Conservation (phyloP, 1,140 invertebrate species). For the Tetramorium parvispinum region DNA sequence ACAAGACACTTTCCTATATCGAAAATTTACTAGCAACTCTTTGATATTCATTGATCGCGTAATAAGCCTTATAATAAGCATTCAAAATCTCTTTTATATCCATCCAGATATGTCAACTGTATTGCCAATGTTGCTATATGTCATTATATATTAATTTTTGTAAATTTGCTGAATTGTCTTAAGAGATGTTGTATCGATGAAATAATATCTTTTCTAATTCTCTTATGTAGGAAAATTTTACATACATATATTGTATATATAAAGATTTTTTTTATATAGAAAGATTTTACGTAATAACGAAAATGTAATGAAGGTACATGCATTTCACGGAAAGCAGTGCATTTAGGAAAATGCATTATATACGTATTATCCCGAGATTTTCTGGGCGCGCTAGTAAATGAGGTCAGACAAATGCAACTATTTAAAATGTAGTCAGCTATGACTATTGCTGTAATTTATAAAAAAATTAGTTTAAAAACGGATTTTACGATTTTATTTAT, state of each 20-base stretch:
- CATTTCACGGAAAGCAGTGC: neutral
- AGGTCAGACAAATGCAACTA: slow-evolving; percentile 18
- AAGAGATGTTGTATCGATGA: neutral
- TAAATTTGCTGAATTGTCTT: neutral
- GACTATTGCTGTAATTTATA: slow-evolving; percentile 4
- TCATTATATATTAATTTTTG: neutral
- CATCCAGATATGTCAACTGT: neutral
- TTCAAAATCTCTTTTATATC: slow-evolving; percentile 26
- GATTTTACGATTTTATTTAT: neutral
- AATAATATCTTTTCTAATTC: neutral
- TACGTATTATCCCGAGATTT: slow-evolving; percentile 42
- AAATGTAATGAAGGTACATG: slow-evolving; percentile 4
- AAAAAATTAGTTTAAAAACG: neutral
- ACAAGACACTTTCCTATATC: slow-evolving; percentile 47
- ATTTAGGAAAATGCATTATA: slow-evolving; percentile 55
- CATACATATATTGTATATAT: too few species aligned
- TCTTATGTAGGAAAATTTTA: neutral
- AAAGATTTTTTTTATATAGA: neutral
- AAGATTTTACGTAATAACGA: slow-evolving; percentile 3
- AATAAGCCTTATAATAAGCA: slow-evolving; percentile 27
- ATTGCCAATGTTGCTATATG: neutral
- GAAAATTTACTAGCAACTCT: slow-evolving; percentile 41
- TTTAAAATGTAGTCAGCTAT: slow-evolving; percentile 35
- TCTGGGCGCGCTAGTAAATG: slow-evolving; percentile 33
- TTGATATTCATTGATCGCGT: slow-evolving; percentile 55